phyloP scores from a whole-genome alignment of 2,113 vertebrate species.

The Gnathonemus echidnorhynchus region DNA sequence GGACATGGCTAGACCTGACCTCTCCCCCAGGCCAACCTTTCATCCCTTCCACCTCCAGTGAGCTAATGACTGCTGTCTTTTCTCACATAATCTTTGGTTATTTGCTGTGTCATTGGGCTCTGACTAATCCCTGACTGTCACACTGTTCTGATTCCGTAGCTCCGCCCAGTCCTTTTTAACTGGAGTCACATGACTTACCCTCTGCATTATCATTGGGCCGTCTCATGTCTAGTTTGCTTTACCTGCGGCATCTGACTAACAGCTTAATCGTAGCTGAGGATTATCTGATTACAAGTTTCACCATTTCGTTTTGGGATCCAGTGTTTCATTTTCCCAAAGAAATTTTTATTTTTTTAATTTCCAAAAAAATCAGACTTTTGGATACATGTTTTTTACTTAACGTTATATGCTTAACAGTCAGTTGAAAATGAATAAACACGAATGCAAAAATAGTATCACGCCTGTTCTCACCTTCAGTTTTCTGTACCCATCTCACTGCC shows the following conservation, averaged over 20 bases:
- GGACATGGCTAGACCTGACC: neutral
- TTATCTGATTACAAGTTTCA: neutral
- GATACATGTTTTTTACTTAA: neutral
- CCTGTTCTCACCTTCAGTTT: neutral
- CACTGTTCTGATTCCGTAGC: neutral
- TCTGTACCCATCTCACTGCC: neutral
- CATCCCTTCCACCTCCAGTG: neutral
- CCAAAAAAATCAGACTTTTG: neutral
- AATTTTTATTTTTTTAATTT: neutral
- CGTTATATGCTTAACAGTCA: neutral
- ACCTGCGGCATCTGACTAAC: neutral
- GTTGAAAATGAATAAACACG: neutral
- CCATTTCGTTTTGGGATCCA: neutral
- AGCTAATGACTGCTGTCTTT: neutral
- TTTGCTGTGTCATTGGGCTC: neutral
- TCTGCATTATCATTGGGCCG: neutral
- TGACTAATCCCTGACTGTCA: neutral
- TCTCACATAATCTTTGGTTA: slow-evolving; percentile 15
- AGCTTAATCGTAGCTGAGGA: neutral
- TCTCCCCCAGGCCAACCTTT: neutral
- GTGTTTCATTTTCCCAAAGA: neutral
- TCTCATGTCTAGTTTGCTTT: neutral
- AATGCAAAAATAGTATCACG: neutral
- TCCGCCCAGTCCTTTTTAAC: neutral
- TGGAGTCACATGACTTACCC: neutral